A percentile compares a stretch with the other conserved stretches of the same genome.
phyloP scores from a whole-genome alignment of 1,140 invertebrate genomes.

The Apis dorsata region DNA sequence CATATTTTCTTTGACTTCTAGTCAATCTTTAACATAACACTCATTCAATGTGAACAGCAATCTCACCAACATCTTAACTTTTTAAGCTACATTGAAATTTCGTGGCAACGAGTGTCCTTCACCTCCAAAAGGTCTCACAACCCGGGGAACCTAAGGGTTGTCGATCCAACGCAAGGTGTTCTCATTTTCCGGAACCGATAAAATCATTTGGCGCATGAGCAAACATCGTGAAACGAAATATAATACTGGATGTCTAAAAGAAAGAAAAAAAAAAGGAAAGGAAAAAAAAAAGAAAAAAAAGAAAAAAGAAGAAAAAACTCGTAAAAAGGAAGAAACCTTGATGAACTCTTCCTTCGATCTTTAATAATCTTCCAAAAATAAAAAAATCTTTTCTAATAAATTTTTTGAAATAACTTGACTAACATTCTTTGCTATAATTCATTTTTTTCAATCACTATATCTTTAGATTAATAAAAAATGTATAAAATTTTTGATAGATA shows the following conservation, averaged over 20 bases:
- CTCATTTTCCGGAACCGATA: conserved; percentile 55
- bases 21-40: background rate
- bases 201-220: conserved; percentile 39
- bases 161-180: conserved; percentile 58
- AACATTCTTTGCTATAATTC: background rate
- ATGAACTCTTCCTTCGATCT: background rate
- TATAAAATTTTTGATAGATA: background rate
- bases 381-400: background rate
- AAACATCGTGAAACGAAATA: background rate
- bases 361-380: background rate
- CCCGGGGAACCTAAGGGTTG: conserved; percentile 52
- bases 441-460: background rate
- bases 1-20: background rate
- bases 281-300: background rate
- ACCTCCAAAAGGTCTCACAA: conserved; percentile 52
- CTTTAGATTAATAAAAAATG: background rate
- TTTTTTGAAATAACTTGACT: background rate
- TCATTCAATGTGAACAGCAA: background rate
- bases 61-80: background rate
- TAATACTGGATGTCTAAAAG: background rate
- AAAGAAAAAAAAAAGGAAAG: background rate
- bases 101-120: conserved; percentile 45
- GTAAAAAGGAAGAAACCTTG: background rate
- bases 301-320: background rate
- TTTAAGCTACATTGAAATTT: conserved; percentile 28